Base-by-base conservation (phyloP, 2,888 invertebrate genomes). In the Oegoconia quadripuncta region DNA sequence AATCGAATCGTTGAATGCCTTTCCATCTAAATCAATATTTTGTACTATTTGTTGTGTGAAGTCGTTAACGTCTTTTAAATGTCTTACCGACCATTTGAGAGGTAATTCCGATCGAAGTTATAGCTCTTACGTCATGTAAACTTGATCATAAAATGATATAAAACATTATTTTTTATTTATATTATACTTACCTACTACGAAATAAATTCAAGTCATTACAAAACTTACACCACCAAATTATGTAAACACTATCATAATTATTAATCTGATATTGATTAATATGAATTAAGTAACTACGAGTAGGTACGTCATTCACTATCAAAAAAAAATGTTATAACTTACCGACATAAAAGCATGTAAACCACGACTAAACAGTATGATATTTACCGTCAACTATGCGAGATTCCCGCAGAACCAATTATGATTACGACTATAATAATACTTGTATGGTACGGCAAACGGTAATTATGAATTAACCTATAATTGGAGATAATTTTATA, bases 381-480 rank as follows among this genome's bases (percentile, higher is more conserved):
- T 55, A 53, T 37, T 56, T 63, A 64, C 56, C 56, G 54, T 59
- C 57, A 59, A 59, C 55, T 48, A 50, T 47, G 55, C 55, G 46
- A 49, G 44, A 35, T 45, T 55, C 55, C 46, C 48, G 44, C 53
- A 60, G 52, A 52, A 60, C 60, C 66, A 69, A 73, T 72, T 74
- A 71, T 69, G 66, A 73, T 64, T 64, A 63, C 59, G 52, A 59
- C 61, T 64, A 53, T 60, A 59, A 61, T 65, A 53, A 57, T 50
- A 46, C 54, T 49, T 48, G 50, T 54, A 48, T 50, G 46, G 44
- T 59, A 58, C 52, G 44, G 50, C 62, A 53, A 55, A 56, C 50
- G 50, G 64, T 72, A 69, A 74, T 75, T 76, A 72, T 64, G 64
- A 67, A 70, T 72, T 71, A 64, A 63, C 60, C 49, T 59, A 56